These are phyloP conservation scores for Epinephelus malabaricus DNA, from an alignment of 2,797 vertebrate genomes.

Conservation along the genomic window DNA sequence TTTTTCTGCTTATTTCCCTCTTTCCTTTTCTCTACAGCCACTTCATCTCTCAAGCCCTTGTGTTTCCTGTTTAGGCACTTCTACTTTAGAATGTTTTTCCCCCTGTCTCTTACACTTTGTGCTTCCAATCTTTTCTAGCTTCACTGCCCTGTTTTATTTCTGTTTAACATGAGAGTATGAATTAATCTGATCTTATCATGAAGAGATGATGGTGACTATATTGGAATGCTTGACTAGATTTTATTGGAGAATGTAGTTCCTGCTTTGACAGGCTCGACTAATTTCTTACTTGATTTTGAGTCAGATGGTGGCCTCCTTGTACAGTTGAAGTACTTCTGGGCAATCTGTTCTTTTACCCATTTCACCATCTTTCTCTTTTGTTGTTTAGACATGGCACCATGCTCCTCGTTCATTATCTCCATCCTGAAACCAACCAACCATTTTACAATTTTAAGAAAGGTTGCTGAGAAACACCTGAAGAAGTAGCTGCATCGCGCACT, in stretches of 20 bases:
- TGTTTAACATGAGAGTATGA: background rate
- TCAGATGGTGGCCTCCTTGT: slow-evolving; percentile 21
- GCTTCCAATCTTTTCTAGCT: background rate
- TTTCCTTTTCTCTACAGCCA: background rate
- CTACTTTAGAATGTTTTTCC: background rate
- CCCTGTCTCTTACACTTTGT: background rate
- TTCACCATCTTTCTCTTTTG: slow-evolving; percentile 60
- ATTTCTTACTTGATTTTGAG: slow-evolving; percentile 31
- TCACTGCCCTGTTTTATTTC: background rate
- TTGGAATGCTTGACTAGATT: background rate
- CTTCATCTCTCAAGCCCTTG: background rate
- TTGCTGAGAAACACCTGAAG: background rate
- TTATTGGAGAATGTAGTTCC: background rate
- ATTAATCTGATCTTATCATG: background rate
- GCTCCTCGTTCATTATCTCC: slow-evolving; percentile 65
- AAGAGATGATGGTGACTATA: background rate
- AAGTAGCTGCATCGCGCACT: slow-evolving; percentile 40
- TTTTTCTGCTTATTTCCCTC: background rate
- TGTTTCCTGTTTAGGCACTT: too few species aligned
- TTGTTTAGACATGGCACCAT: slow-evolving; percentile 51
- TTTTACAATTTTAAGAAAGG: background rate
- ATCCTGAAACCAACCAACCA: slow-evolving; percentile 70
- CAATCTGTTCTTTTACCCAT: slow-evolving; percentile 78
- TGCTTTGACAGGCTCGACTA: background rate
- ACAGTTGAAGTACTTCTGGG: slow-evolving; percentile 71